Evolutionary conservation across 2,113 vertebrate genomes (phyloP), one percentile per base, ranked within the genome.

Genomic region (Nettapus auritus): DNA sequence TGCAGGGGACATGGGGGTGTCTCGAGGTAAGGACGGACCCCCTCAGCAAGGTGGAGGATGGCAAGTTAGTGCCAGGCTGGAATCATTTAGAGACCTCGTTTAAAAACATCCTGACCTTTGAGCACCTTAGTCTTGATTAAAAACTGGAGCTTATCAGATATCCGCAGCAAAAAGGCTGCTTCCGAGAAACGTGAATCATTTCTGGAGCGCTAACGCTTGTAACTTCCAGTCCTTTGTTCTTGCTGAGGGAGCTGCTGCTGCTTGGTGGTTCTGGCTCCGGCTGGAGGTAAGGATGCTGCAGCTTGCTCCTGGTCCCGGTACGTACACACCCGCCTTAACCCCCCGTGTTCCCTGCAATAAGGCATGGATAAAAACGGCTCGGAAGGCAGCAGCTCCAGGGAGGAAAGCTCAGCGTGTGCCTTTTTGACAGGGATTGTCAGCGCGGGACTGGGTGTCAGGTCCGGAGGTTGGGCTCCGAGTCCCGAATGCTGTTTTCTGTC

Each of bases 121-220:
- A 82, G 62, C 85, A 59, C 40, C 50, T 57, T 70, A 57, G 29
- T 62, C 36, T 55, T 79, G 11, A 11, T 89, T 89, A 75, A 82
- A 94, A 92, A 13, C 0, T 0, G 0, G 75, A 57, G 29, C 46
- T 94, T 82, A 70, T 69, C 71, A 77, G 68, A 67, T 93, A 67
- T 74, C 62, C 1, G 1, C 68, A 91, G 82, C 50, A 70, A 91
- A 92, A 70, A 69, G 22, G 42, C 62, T 74, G 79, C 34, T 96
- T 96, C 87, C 84, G 66, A 95, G 89, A 91, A 91, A 71, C n/a
- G 69, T 92, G 91, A 94, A 92, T 94, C 77, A 94, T 79, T 93
- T 88, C 90, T 96, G 93, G 86, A 94, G 29, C 62, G 4, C 66
- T 90, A 84, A 79, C 67, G 73, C 69, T 89, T 71, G 5, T 53